Evolutionary conservation across 2,113 vertebrate genomes (phyloP).

Genomic region (Grus americana): DNA sequence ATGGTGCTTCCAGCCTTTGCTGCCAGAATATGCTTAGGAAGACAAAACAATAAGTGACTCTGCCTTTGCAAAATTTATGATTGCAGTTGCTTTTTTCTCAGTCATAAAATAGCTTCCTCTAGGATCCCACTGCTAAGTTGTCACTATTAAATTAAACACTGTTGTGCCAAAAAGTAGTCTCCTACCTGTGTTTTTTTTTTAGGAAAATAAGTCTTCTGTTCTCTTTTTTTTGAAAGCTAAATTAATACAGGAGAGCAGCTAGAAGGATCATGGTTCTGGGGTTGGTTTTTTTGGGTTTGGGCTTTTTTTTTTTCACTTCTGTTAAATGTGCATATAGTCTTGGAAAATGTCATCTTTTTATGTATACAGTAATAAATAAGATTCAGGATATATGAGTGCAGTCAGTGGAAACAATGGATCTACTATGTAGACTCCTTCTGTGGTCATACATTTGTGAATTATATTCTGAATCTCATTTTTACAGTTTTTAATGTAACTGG

Average conservation of each 20-base stretch:
- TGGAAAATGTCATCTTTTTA: background rate
- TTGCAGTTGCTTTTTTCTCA: background rate
- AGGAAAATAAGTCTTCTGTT: background rate
- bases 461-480: background rate
- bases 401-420: background rate
- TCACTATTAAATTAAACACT: background rate
- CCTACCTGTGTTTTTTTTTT: background rate
- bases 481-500: background rate
- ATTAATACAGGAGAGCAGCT: background rate
- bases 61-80: background rate
- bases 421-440: background rate
- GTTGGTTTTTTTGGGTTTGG: background rate
- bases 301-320: background rate
- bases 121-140: background rate
- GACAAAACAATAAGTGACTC: background rate
- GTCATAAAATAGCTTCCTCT: background rate
- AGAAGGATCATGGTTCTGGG: background rate
- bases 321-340: background rate
- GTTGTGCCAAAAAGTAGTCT: background rate
- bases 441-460: background rate
- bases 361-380: background rate
- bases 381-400: background rate
- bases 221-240: background rate
- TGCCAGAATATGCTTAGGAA: conserved; percentile 7
- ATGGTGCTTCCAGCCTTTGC: background rate